A percentile compares a stretch with the other conserved stretches of the same genome.
These are phyloP conservation scores for Yponomeuta evonymella DNA, from an alignment of 2,888 invertebrate species.

Conservation along the genomic window DNA sequence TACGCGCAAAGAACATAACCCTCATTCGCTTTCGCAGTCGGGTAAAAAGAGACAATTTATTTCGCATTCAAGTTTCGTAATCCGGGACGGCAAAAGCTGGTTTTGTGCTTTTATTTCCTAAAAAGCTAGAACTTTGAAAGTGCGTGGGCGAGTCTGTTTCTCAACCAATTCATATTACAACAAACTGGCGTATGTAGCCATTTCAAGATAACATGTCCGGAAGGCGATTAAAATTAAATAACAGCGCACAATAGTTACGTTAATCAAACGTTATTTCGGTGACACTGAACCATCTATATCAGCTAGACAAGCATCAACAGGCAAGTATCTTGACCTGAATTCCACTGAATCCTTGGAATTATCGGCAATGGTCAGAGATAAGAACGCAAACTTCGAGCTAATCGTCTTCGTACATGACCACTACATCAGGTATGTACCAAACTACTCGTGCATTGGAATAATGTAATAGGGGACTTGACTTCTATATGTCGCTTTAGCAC, in stretches of 20 bases:
- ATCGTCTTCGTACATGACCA: background rate
- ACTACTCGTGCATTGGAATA: too few relatives aligned
- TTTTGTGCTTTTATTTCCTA: background rate
- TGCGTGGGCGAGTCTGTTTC: background rate
- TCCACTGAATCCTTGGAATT: conserved; percentile 7
- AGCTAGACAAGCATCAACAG: background rate
- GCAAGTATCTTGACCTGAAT: conserved; percentile 11
- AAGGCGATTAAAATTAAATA: background rate
- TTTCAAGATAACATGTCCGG: background rate
- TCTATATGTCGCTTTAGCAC: too few relatives aligned
- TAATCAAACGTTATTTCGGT: background rate
- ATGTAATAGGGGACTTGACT: too few relatives aligned
- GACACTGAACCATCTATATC: background rate
- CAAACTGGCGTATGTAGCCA: too few relatives aligned
- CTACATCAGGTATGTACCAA: background rate
- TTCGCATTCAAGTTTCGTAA: conserved; percentile 6
- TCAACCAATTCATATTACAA: background rate
- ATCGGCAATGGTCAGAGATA: conserved; percentile 5
- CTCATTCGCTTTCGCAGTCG: too few relatives aligned
- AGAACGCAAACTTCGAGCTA: background rate
- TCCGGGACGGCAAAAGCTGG: background rate
- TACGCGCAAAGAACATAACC: too few relatives aligned
- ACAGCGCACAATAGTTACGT: background rate
- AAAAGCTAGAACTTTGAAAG: background rate
- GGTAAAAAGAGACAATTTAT: background rate